These are phyloP conservation scores for Anhinga anhinga DNA, from an alignment of 2,113 vertebrate species.

Conservation along the genomic window DNA sequence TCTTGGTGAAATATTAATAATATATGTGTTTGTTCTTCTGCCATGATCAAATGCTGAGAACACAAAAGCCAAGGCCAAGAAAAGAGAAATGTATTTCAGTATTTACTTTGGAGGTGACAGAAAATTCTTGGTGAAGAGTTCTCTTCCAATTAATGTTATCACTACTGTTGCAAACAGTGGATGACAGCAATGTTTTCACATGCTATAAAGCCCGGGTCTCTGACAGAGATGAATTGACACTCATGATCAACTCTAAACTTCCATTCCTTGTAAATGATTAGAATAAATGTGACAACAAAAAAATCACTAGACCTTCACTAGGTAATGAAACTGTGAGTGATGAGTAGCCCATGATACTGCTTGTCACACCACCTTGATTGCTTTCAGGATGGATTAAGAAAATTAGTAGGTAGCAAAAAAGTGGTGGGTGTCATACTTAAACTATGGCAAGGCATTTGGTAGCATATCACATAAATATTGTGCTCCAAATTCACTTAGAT, in stretches of 20 bases:
- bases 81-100: not conserved
- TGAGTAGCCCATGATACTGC: not conserved
- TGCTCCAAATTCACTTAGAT: not conserved
- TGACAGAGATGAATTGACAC: not conserved
- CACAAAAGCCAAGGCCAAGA: not conserved
- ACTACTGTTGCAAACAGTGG: not conserved
- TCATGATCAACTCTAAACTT: slow-evolving; percentile 8
- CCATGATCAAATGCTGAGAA: not conserved
- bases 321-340: slow-evolving; percentile 47
- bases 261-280: not conserved
- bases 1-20: slow-evolving; percentile 9
- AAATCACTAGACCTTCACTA: not conserved
- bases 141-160: slow-evolving; percentile 17
- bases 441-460: not conserved
- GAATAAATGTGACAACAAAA: slow-evolving; percentile 18
- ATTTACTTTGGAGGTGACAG: slow-evolving; percentile 22
- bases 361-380: not conserved
- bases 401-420: not conserved
- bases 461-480: not conserved
- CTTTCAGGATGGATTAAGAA: not conserved
- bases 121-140: not conserved
- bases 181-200: not conserved
- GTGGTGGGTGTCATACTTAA: not conserved
- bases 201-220: not conserved
- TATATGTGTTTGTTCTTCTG: not conserved